A percentile compares a stretch with the other conserved stretches of the same genome.
These are phyloP conservation scores for Zygothrica quintamaculata DNA, from an alignment of 2,888 invertebrate genomes.

Conservation along the genomic window DNA sequence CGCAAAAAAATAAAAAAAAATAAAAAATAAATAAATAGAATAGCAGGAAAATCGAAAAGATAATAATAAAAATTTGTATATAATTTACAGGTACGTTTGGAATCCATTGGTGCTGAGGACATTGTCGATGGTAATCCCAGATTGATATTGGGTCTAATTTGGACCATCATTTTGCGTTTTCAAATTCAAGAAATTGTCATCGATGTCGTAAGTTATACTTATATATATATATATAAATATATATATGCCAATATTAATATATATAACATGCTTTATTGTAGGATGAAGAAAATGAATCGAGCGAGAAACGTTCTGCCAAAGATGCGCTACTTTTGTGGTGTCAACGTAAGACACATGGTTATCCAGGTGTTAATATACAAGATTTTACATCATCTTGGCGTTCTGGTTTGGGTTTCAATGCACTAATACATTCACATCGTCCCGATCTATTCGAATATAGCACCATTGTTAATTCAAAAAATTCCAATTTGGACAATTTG, in stretches of 20 bases:
- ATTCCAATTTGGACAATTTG: slow-evolving; percentile 94
- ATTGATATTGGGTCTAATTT: slow-evolving; percentile 98
- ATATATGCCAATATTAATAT: not conserved
- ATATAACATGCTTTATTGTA: slow-evolving; percentile 76
- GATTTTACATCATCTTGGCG: slow-evolving; percentile 98
- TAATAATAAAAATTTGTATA: slow-evolving; percentile 50
- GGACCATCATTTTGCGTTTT: slow-evolving; percentile 99
- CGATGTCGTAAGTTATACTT: slow-evolving; percentile 90
- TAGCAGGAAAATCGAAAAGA: too few species aligned
- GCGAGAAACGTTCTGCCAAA: slow-evolving; percentile 99
- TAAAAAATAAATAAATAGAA: too few species aligned
- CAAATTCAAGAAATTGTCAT: slow-evolving; percentile 99
- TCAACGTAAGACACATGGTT: slow-evolving; percentile 98
- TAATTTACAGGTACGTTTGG: slow-evolving; percentile 92
- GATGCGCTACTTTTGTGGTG: slow-evolving; percentile 99
- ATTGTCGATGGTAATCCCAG: slow-evolving; percentile 99
- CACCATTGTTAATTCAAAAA: slow-evolving; percentile 90
- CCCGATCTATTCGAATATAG: slow-evolving; percentile 97
- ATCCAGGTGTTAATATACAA: slow-evolving; percentile 93
- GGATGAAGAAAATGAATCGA: slow-evolving; percentile 98
- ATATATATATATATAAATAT: not conserved
- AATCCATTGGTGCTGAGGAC: slow-evolving; percentile 99
- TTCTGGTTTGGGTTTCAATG: slow-evolving; percentile 98
- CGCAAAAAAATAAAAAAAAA: too few species aligned
- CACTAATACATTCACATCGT: slow-evolving; percentile 98